phyloP scores from a whole-genome alignment of 2,797 vertebrate genomes.

The Phataginus tricuspis region DNA sequence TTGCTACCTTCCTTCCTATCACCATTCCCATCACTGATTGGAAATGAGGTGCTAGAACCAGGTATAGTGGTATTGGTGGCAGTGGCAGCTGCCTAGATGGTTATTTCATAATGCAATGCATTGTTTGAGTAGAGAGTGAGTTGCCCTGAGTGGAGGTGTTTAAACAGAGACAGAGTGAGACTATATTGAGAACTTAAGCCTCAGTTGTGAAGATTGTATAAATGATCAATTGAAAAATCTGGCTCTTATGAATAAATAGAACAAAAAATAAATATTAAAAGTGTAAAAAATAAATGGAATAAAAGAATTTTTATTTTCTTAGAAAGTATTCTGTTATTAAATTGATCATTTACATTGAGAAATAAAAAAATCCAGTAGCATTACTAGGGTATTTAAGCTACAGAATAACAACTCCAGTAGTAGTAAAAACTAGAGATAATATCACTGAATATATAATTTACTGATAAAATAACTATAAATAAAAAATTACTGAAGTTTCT shows the following conservation, averaged over 20 bases:
- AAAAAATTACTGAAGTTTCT: not conserved
- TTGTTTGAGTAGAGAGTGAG: not conserved
- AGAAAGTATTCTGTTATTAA: not conserved
- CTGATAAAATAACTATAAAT: not conserved
- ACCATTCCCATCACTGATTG: not conserved
- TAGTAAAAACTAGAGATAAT: not conserved
- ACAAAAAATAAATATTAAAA: too few species aligned
- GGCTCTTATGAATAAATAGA: not conserved
- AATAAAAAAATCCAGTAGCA: not conserved
- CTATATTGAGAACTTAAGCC: not conserved
- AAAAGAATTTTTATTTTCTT: not conserved
- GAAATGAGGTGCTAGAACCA: not conserved
- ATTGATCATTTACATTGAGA: not conserved
- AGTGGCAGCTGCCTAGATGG: not conserved
- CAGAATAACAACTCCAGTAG: not conserved
- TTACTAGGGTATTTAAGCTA: not conserved
- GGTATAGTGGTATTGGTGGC: too few species aligned
- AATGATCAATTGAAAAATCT: not conserved
- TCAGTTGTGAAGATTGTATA: not conserved
- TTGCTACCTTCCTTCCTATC: not conserved
- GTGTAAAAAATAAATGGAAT: not conserved
- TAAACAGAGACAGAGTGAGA: not conserved
- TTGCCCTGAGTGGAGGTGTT: not conserved
- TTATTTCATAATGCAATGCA: not conserved
- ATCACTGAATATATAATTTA: not conserved